Evolutionary conservation across 2,797 vertebrate genomes (phyloP), one percentile per base, ranked within the genome.

Genomic region (Sciurus vulgaris): DNA sequence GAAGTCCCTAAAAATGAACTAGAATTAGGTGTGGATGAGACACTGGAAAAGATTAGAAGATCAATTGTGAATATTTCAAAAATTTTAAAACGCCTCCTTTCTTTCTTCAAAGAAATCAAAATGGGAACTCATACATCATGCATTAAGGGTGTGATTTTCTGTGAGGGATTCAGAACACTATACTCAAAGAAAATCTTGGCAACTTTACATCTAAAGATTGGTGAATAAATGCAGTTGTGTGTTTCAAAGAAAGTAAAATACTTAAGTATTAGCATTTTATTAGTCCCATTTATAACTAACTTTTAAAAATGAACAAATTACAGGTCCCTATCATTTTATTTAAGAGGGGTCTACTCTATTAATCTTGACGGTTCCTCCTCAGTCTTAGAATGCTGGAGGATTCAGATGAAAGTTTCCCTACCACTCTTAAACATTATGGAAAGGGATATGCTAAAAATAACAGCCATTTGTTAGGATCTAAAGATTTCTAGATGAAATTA

Each of bases 241-340:
- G 72, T 82, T 91, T 69, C 35, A 78, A 85, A 96, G 67, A 94
- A 84, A 93, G 49, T 35, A 92, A 93, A 93, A 92, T 44, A 14
- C 7, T 59, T 87, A 69, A 73, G 17, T 87, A 41, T 49, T 90
- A 81, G 92, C 54, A 85, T 70, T 96, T 95, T 70, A 84, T 74
- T 86, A 76, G 33, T 84, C 22, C 4, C 30, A 72, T 33, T 24
- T 76, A 72, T 35, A 91, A 63, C 5, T 0, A 77, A 82, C 26
- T 73, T 97, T 92, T 89, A 79, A 79, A 49, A 87, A 90, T 15
- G 70, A 30, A 69, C 44, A 38, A 93, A 69, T 86, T 74, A 56
- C 22, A 85, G 20, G 54, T 26, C 24, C 38, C 24, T 54, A 13
- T 1, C 4, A 2, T 47, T 72, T 51, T 73, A 84, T 13, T 86